phyloP scores from a whole-genome alignment of 2,797 vertebrate genomes.

The Malurus splendens region DNA sequence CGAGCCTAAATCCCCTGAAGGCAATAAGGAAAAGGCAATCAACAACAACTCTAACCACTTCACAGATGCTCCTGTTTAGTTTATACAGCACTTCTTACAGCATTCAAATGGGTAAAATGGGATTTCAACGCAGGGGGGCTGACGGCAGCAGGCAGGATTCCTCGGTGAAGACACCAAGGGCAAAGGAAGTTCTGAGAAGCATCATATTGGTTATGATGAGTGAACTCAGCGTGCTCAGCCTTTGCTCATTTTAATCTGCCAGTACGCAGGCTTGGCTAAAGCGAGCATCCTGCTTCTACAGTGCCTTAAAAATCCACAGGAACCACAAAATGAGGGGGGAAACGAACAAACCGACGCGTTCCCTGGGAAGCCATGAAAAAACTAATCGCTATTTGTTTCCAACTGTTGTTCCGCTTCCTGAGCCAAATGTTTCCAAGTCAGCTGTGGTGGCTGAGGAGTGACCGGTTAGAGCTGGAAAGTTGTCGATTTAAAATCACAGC shows the following conservation, averaged over 20 bases:
- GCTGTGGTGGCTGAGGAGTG: constrained; percentile 34
- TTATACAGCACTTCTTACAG: constrained; percentile 41
- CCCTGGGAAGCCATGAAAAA: constrained; percentile 59
- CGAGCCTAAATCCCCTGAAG: constrained; percentile 49
- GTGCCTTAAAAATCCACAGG: constrained; percentile 54
- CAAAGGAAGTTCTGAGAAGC: constrained; percentile 39
- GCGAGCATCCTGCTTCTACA: constrained; percentile 9
- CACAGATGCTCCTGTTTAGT: constrained; percentile 62
- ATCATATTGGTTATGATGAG: constrained; percentile 24
- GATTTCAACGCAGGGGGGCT: constrained; percentile 62
- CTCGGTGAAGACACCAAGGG: constrained; percentile 34
- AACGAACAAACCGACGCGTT: neutral
- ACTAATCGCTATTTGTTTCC: constrained; percentile 55
- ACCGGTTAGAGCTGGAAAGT: constrained; percentile 42
- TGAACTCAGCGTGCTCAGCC: constrained; percentile 49
- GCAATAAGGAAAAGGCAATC: constrained; percentile 46
- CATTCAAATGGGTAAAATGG: constrained; percentile 47
- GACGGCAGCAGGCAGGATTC: constrained; percentile 60
- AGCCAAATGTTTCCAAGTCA: constrained; percentile 58
- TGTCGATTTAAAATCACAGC: neutral
- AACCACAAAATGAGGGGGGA: neutral
- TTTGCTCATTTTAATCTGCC: constrained; percentile 64
- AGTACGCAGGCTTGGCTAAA: constrained; percentile 22
- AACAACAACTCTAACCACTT: constrained; percentile 56
- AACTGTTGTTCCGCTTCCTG: constrained; percentile 33